phyloP scores from a whole-genome alignment of 2,888 invertebrate genomes.

The Diaperis boleti region DNA sequence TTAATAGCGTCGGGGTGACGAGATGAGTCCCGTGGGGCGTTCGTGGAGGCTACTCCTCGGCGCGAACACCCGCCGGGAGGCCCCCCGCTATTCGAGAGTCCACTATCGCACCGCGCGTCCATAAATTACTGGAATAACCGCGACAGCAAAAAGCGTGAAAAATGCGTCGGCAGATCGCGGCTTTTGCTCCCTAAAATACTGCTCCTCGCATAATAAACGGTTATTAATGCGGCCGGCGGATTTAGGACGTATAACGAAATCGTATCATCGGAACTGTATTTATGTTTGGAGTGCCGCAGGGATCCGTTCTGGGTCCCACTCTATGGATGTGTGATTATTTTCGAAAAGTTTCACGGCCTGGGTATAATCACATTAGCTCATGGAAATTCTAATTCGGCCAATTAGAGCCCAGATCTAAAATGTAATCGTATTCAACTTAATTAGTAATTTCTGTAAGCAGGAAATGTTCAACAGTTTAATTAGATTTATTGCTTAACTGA shows the following conservation, averaged over 20 bases:
- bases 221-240: not conserved
- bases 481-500: too few relatives aligned
- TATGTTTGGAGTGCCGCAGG: too few relatives aligned
- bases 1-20: conserved; percentile 55
- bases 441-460: too few relatives aligned
- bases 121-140: conserved; percentile 48
- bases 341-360: too few relatives aligned
- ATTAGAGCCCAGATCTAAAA: too few relatives aligned
- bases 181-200: conserved; percentile 39
- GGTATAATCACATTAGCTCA: too few relatives aligned
- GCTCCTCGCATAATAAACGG: conserved; percentile 17
- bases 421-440: too few relatives aligned
- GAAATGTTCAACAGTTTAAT: too few relatives aligned
- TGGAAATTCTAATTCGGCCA: too few relatives aligned
- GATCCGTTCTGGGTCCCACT: too few relatives aligned
- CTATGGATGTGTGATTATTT: too few relatives aligned
- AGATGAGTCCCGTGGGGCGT: conserved; percentile 56
- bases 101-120: conserved; percentile 40
- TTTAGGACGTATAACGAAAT: not conserved
- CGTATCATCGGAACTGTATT: too few relatives aligned
- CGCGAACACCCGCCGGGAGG: conserved; percentile 49
- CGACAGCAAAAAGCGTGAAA: conserved; percentile 52
- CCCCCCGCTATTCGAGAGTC: conserved; percentile 41
- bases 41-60: conserved; percentile 53
- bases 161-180: conserved; percentile 54